Percentiles rank a stretch among this genome's conserved stretches.
Evolutionary conservation across 2,113 vertebrate species (phyloP).

Genomic region (Romanogobio albipinnatus): DNA sequence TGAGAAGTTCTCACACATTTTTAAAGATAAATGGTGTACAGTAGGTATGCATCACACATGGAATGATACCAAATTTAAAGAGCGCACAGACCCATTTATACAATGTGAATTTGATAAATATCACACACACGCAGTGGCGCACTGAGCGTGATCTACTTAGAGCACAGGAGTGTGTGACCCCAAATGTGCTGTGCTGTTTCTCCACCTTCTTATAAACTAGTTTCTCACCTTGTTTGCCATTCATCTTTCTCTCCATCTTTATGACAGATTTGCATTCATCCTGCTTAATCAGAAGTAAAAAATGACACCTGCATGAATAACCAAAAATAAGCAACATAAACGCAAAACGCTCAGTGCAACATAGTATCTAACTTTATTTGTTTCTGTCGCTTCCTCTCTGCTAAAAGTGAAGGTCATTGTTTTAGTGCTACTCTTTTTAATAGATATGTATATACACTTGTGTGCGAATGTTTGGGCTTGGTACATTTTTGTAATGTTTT

Average conservation of each 20-base stretch:
- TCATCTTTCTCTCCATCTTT: constrained; percentile 33
- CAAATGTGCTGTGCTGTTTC: constrained; percentile 40
- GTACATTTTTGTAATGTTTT: background rate
- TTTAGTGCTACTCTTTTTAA: background rate
- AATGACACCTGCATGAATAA: background rate
- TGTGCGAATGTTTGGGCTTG: background rate
- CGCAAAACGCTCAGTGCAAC: background rate
- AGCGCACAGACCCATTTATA: constrained; percentile 15
- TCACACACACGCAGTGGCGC: constrained; percentile 6
- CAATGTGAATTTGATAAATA: constrained; percentile 31
- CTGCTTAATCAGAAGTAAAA: constrained; percentile 21
- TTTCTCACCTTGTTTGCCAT: constrained; percentile 29
- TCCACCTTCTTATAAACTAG: constrained; percentile 39
- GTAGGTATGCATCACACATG: background rate
- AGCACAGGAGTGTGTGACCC: constrained; percentile 39
- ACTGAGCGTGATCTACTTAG: constrained; percentile 30
- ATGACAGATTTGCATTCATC: constrained; percentile 1
- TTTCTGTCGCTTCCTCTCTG: constrained; percentile 9
- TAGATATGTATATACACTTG: background rate
- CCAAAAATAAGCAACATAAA: constrained; percentile 1
- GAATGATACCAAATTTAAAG: constrained; percentile 22
- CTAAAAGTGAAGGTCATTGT: background rate
- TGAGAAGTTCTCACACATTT: background rate
- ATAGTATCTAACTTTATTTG: background rate
- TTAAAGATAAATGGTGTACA: constrained; percentile 26